phyloP scores from a whole-genome alignment of 2,113 vertebrate genomes.

The Uria aalge region DNA sequence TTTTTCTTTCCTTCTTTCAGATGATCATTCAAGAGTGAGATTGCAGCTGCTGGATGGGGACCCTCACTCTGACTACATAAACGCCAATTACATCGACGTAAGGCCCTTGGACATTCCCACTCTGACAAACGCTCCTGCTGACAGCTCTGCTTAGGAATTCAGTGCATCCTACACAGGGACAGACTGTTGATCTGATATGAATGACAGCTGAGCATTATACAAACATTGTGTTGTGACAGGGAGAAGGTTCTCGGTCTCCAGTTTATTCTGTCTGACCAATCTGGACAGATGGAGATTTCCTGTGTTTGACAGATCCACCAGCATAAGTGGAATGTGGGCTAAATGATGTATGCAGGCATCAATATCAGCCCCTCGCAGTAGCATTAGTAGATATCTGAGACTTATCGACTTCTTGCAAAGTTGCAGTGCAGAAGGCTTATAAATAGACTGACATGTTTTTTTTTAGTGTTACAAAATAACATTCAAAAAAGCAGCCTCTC shows the following conservation, averaged over 20 bases:
- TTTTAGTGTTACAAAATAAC: conserved; percentile 14
- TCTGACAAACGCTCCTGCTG: neutral
- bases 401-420: neutral
- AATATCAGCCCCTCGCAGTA: conserved; percentile 23
- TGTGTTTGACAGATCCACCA: conserved; percentile 32
- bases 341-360: conserved; percentile 23
- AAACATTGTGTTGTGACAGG: neutral
- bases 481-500: neutral
- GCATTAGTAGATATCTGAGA: conserved; percentile 11
- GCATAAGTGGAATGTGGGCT: conserved; percentile 49
- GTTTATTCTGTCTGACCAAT: conserved; percentile 3
- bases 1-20: conserved; percentile 73
- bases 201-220: neutral
- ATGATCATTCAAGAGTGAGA: conserved; percentile 94
- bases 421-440: conserved; percentile 6
- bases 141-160: neutral
- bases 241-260: conserved; percentile 36
- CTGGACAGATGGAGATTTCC: conserved; percentile 38
- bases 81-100: conserved; percentile 98
- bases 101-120: conserved; percentile 56
- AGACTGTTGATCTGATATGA: neutral
- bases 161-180: neutral
- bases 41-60: conserved; percentile 93
- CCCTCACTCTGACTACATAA: conserved; percentile 97
- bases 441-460: conserved; percentile 3